A percentile compares a stretch with the other conserved stretches of the same genome.
Evolutionary conservation across 2,797 vertebrate species (phyloP).

Genomic region (Myripristis jacobus): DNA sequence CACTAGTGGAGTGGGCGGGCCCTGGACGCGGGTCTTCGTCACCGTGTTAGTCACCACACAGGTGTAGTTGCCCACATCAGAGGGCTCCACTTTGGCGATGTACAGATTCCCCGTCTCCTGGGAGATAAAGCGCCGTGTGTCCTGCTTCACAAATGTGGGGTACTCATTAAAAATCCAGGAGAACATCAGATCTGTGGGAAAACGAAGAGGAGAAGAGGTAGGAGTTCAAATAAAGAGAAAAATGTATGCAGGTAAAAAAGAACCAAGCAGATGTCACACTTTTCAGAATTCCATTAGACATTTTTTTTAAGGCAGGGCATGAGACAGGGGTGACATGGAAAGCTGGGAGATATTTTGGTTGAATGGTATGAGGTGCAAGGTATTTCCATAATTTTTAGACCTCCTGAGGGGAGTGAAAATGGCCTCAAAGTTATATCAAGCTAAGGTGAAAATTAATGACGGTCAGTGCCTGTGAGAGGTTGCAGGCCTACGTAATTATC

Average conservation of each 20-base stretch:
- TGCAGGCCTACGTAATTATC: conserved; percentile 60
- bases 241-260: too few species aligned
- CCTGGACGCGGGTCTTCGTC: conserved; percentile 90
- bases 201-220: background rate
- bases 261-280: too few species aligned
- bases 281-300: background rate
- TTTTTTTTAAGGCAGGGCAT: background rate
- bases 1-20: conserved; percentile 94
- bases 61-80: conserved; percentile 97
- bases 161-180: conserved; percentile 99
- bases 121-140: conserved; percentile 94
- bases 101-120: conserved; percentile 97
- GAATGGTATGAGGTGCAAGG: conserved; percentile 43
- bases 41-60: conserved; percentile 95
- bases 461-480: conserved; percentile 52
- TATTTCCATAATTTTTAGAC: conserved; percentile 50
- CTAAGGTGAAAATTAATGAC: conserved; percentile 74
- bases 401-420: conserved; percentile 56
- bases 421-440: conserved; percentile 56
- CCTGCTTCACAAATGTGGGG: conserved; percentile 93
- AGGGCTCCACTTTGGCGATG: conserved; percentile 95
- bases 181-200: conserved; percentile 90
- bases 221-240: conserved; percentile 16
- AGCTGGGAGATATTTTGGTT: background rate
- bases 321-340: background rate